These are phyloP conservation scores for Phrynosoma platyrhinos DNA, from an alignment of 2,113 vertebrate species.

Conservation along the genomic window DNA sequence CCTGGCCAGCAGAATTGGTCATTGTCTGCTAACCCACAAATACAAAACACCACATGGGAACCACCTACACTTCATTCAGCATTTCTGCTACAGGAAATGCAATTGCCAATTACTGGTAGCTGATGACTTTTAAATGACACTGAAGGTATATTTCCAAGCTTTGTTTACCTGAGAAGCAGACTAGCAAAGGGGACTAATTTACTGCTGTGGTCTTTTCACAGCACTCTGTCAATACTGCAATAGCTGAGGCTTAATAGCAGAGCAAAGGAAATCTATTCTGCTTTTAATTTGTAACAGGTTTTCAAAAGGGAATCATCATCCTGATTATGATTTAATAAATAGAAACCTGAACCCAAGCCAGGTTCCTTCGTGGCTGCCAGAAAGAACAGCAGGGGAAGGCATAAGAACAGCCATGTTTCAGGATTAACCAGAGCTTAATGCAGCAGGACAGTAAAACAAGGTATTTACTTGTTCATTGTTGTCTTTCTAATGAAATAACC, in stretches of 20 bases:
- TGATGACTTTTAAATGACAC: background rate
- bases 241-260: constrained; percentile 9
- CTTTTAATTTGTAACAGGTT: constrained; percentile 51
- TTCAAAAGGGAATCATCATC: constrained; percentile 43
- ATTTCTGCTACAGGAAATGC: background rate
- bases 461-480: constrained; percentile 30
- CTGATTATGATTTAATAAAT: constrained; percentile 53
- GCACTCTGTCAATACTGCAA: constrained; percentile 10
- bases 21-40: background rate
- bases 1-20: background rate
- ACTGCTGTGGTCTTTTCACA: constrained; percentile 32
- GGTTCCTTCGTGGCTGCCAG: constrained; percentile 31
- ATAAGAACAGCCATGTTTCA: constrained; percentile 39
- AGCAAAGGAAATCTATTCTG: constrained; percentile 50
- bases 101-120: constrained; percentile 26
- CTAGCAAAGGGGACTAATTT: constrained; percentile 49
- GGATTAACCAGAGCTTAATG: constrained; percentile 32
- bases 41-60: background rate
- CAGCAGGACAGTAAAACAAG: constrained; percentile 26
- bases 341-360: constrained; percentile 21
- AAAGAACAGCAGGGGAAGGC: constrained; percentile 17
- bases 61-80: constrained; percentile 30
- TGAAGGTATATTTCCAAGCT: constrained; percentile 49
- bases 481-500: constrained; percentile 33
- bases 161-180: constrained; percentile 35